Evolutionary conservation across 2,113 vertebrate genomes (phyloP), one percentile per base, ranked within the genome.

Genomic region (Percina caprodes): DNA sequence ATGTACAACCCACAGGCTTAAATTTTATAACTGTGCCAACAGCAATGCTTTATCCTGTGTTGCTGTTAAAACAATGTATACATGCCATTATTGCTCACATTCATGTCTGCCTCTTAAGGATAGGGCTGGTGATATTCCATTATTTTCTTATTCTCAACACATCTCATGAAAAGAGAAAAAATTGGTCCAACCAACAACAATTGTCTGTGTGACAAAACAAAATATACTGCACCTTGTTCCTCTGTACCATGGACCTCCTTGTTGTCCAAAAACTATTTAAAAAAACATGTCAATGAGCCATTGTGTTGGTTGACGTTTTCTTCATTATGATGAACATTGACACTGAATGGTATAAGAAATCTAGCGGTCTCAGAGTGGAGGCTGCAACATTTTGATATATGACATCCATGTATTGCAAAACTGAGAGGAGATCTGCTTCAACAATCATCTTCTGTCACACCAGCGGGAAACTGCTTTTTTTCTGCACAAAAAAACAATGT

Each of bases 401-500:
- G 9, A 35, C 8, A 55, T 49, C 30, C 30, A 3, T 9, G 46
- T 11, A 19, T 46, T 45, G 54, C 54, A 59, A 12, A 59, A 45
- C 61, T 65, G 16, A 55, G 13, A 19, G 5, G 7, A 75, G 23
- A 66, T 54, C 49, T 30, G 33, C 61, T 15, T 66, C 73, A 75
- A 45, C n/a, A n/a, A 18, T 30, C 9, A 16, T 23, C 51, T 48
- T 55, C 49, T 42, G 58, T 24, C 49, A 55, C 2, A 5, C 33
- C 30, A 13, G 10, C 15, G 54, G n/a, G 14, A 42, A 26, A 21
- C 16, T 42, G 14, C 0, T 0, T 11, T 19, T 21, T 58, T 59
- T 59, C 21, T 60, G 21, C 30, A 46, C 6, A 58, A 51, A 24
- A 69, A 51, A 10, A 54, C 24, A 23, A 55, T 1, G 42, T 35